Conservation (phyloP, 2,113 vertebrate species). For the Pao palembangensis region DNA sequence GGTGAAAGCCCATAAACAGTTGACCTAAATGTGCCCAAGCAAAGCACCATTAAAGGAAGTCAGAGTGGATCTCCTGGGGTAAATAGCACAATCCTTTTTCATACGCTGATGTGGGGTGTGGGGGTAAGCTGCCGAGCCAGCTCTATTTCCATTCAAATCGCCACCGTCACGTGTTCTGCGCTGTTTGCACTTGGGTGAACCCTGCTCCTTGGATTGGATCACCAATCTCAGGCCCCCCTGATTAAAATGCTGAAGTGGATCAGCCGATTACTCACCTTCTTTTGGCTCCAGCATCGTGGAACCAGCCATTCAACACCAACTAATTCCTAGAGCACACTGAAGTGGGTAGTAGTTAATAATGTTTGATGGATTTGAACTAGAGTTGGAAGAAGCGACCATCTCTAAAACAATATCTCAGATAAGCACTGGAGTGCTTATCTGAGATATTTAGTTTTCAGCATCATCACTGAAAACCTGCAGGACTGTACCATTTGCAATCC, state of each 20-base stretch:
- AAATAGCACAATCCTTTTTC: constrained; percentile 38
- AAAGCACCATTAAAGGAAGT: constrained; percentile 44
- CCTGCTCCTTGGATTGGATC: constrained; percentile 33
- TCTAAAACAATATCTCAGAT: neutral
- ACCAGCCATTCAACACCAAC: too few species aligned
- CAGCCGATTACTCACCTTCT: constrained; percentile 44
- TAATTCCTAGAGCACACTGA: constrained; percentile 3
- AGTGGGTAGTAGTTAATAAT: neutral
- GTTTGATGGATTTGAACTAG: neutral
- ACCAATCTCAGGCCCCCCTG: constrained; percentile 31
- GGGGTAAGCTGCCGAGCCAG: constrained; percentile 45
- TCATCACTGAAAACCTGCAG: neutral
- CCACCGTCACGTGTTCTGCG: constrained; percentile 36
- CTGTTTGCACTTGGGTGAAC: constrained; percentile 44
- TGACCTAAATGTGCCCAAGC: constrained; percentile 57
- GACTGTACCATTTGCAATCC: neutral
- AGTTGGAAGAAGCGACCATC: too few species aligned
- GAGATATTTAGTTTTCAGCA: too few species aligned
- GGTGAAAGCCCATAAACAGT: constrained; percentile 29
- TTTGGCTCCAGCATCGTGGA: constrained; percentile 26
- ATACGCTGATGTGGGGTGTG: constrained; percentile 28
- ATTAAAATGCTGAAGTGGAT: constrained; percentile 54
- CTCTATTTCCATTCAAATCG: constrained; percentile 47
- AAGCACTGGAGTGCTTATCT: too few species aligned
- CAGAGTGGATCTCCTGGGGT: constrained; percentile 38